These are phyloP conservation scores for Seladonia tumulorum DNA, from an alignment of 2,888 invertebrate species.

Conservation along the genomic window DNA sequence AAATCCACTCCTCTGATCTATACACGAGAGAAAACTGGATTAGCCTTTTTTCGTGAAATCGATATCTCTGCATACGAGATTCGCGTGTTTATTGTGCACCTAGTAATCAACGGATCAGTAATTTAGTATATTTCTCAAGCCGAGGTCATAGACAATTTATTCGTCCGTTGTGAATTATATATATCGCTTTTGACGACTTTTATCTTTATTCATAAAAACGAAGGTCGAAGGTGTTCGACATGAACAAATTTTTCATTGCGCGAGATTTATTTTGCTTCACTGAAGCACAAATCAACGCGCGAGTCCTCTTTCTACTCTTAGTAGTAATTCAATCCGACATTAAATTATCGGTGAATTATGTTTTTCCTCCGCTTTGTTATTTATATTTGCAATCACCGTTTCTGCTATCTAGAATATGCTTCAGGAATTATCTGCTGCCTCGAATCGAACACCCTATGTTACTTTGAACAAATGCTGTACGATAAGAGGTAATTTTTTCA, in stretches of 20 bases:
- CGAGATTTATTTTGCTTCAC: neutral
- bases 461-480: neutral
- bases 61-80: neutral
- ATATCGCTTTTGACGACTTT: neutral
- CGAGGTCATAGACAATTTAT: neutral
- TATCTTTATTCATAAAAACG: neutral
- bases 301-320: neutral
- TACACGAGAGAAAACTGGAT: too few relatives aligned
- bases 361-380: neutral
- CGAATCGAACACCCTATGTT: neutral
- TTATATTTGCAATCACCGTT: neutral
- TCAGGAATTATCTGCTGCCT: neutral
- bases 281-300: neutral
- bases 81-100: neutral
- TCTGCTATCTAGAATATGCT: neutral
- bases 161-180: neutral
- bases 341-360: neutral
- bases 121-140: neutral
- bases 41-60: neutral
- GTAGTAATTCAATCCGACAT: neutral
- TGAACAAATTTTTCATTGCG: neutral
- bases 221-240: neutral
- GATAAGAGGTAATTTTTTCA: neutral
- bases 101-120: neutral
- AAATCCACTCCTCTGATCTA: neutral